phyloP scores from a whole-genome alignment of 2,888 invertebrate species.

The Lottia gigantea region DNA sequence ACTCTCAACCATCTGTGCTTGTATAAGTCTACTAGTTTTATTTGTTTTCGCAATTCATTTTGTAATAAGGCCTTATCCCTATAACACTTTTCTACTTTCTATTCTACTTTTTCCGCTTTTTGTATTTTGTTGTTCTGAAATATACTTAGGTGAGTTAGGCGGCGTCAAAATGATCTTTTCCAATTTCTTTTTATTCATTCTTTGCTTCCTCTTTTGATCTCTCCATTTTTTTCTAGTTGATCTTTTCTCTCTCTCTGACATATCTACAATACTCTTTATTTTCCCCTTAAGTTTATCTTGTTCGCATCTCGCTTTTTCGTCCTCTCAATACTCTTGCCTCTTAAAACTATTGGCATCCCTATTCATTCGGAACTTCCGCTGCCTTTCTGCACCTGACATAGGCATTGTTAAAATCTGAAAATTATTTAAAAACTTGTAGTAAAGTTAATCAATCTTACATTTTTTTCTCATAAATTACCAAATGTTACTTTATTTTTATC shows the following conservation, averaged over 20 bases:
- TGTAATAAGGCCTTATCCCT: background rate
- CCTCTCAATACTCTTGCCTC: slow-evolving; percentile 4
- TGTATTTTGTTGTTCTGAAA: no score
- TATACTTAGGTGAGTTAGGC: background rate
- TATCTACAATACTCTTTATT: slow-evolving; percentile 3
- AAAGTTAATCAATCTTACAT: no score
- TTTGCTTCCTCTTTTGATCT: background rate
- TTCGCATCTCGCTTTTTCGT: slow-evolving; percentile 9
- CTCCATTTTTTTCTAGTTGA: slow-evolving; percentile 1
- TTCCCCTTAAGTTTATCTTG: slow-evolving; percentile 6
- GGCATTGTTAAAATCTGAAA: slow-evolving; percentile 5
- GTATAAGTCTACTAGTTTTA: slow-evolving; percentile 12
- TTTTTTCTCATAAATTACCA: no score
- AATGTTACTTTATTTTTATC: no score
- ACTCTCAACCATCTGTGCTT: background rate
- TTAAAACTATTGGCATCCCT: slow-evolving; percentile 13
- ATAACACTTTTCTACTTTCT: background rate
- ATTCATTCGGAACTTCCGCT: slow-evolving; percentile 4
- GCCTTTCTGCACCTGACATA: slow-evolving; percentile 14
- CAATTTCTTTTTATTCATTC: background rate
- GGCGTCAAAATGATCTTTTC: background rate
- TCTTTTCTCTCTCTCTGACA: slow-evolving; percentile 14
- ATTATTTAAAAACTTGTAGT: no score
- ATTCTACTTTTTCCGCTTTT: no score
- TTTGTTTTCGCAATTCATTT: slow-evolving; percentile 10